Evolutionary conservation across 64 coral and sea anemone genomes (phyloP).

Genomic region (Montipora efflorescens): DNA sequence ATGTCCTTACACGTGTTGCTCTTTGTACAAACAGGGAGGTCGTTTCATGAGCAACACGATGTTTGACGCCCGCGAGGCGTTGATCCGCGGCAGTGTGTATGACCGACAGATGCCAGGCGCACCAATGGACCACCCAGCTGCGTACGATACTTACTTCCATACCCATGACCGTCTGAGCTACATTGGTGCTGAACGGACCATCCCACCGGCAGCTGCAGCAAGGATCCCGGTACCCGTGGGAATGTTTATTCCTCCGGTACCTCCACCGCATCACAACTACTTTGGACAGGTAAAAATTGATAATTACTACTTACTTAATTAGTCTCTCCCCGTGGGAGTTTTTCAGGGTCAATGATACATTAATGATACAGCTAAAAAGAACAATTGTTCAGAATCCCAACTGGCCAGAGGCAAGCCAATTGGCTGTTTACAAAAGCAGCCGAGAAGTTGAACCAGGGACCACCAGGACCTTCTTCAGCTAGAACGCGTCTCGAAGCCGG

Average conservation of each 20-base stretch:
- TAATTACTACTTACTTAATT: too few relatives aligned
- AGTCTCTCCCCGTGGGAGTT: too few relatives aligned
- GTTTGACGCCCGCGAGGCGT: conserved; percentile 98
- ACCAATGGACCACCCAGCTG: conserved; percentile 83
- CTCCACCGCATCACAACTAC: conserved; percentile 89
- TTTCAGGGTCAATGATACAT: too few relatives aligned
- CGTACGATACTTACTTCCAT: conserved; percentile 90
- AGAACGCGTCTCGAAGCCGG: too few relatives aligned
- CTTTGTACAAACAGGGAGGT: conserved; percentile 71
- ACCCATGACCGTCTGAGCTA: conserved; percentile 98
- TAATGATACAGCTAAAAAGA: too few relatives aligned
- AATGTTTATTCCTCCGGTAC: conserved; percentile 97
- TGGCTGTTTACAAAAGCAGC: too few relatives aligned
- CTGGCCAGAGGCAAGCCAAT: too few relatives aligned
- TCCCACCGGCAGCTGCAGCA: conserved; percentile 90
- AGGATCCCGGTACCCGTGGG: conserved; percentile 98
- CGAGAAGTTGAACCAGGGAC: too few relatives aligned
- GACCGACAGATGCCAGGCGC: conserved; percentile 78
- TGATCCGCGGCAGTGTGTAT: conserved; percentile 88
- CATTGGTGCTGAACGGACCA: conserved; percentile 93
- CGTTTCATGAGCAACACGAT: conserved; percentile 99
- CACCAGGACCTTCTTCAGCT: too few relatives aligned
- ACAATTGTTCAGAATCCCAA: too few relatives aligned
- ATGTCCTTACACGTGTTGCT: background rate
- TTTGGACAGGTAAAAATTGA: conserved; percentile 78